These are phyloP conservation scores for Gorsachius magnificus DNA, from an alignment of 2,797 vertebrate species.

Conservation along the genomic window DNA sequence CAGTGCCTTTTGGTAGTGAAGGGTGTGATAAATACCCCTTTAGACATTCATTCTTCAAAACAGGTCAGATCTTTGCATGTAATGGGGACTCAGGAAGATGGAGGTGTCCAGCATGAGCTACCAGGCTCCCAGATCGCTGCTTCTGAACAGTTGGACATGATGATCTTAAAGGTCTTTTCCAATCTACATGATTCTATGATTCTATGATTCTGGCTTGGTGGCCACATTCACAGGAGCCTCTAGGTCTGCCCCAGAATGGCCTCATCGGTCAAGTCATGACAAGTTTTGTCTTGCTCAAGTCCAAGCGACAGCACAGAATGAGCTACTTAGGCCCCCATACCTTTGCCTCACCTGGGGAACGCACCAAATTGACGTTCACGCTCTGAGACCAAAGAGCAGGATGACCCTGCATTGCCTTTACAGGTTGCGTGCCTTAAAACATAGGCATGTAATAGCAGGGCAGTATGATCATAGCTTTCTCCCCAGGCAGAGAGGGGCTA, in stretches of 20 bases:
- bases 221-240: background rate
- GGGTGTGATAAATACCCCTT: background rate
- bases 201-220: background rate
- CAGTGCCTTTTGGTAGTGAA: background rate
- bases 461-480: background rate
- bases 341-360: background rate
- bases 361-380: rapidly evolving
- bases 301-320: background rate
- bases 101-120: background rate
- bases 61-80: background rate
- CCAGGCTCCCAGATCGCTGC: background rate
- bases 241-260: background rate
- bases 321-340: background rate
- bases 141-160: too few species aligned
- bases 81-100: background rate
- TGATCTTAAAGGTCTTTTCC: too few species aligned
- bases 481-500: background rate
- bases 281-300: background rate
- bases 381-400: background rate
- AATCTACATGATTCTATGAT: too few species aligned
- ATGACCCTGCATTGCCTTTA: background rate
- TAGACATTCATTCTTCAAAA: background rate
- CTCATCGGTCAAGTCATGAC: rapidly evolving
- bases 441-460: rapidly evolving
- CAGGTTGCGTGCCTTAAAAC: background rate